Evolutionary conservation across 2,888 invertebrate species (phyloP), one percentile per base, ranked within the genome.

Genomic region (Cosmia trapezina): DNA sequence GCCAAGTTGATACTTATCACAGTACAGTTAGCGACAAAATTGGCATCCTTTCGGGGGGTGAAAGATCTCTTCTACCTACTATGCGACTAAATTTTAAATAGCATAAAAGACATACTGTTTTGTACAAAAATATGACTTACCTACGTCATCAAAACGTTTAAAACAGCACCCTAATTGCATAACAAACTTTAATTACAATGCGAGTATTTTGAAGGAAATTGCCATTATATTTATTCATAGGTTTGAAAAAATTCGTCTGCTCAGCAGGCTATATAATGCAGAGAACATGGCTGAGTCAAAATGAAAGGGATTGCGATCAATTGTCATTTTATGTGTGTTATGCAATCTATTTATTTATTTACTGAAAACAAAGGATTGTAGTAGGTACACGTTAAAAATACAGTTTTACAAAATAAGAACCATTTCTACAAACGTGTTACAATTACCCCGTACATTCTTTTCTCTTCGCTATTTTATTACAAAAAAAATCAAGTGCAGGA

Each of bases 1-100:
- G 66, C 65, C 22, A 73, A 69, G 66, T 74, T 74, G 80, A 75
- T 80, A 75, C 62, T 74, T 80, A 80, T 80, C 83, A 33, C 17
- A 63, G 76, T 73, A 57, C 45, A 53, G 74, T 74, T 41, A 19
- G 57, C 33, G 57, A 74, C 64, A 74, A 53, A 80, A 80, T n/a
- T 78, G 0, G 19, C 47, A 1, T 63, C 33, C 5, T 54, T 78
- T 45, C 28, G 12, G 2, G n/a, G 3, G 53, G 19, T 53, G 5
- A 53, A 22, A 12, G 7, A 19, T 53, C 37, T 51, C 14, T 28
- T 28, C 7, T 19, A 45, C 7, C 14, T 14, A 19, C 19, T 37
- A 37, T 12, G 33, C 12, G 12, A 19, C 4, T 28, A 28, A 28
- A 49, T 28, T 0, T 8, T 19, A 19, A 12, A 19, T 19, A 12